Evolutionary conservation across 2,113 vertebrate genomes (phyloP).

Genomic region (Philantomba maxwellii): DNA sequence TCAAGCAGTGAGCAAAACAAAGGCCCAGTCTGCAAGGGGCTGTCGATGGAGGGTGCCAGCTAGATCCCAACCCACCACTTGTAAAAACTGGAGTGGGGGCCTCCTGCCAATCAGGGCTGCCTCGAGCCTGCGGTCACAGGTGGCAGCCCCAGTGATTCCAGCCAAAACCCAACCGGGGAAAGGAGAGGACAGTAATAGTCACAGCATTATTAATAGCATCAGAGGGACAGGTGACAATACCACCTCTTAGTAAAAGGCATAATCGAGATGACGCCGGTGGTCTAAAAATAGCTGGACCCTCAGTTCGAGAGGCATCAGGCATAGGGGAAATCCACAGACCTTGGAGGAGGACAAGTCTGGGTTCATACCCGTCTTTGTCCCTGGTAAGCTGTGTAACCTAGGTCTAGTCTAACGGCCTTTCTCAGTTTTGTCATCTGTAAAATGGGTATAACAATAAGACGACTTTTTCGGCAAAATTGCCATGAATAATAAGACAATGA

Average conservation of each 20-base stretch:
- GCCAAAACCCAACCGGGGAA: not conserved
- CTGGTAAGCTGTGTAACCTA: not conserved
- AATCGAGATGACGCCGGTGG: not conserved
- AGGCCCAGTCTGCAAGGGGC: not conserved
- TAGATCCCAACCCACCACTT: not conserved
- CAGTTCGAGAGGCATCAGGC: not conserved
- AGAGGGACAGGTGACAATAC: not conserved
- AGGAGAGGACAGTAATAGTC: not conserved
- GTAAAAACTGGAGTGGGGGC: not conserved
- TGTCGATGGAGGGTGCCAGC: accelerated
- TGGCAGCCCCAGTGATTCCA: not conserved
- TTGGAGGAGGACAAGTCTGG: not conserved
- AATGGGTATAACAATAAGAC: not conserved
- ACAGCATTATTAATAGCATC: not conserved
- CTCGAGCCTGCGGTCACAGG: not conserved
- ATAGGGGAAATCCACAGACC: not conserved
- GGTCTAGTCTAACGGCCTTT: not conserved
- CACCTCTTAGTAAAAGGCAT: constrained; percentile 50
- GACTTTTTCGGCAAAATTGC: not conserved
- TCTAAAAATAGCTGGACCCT: constrained; percentile 40
- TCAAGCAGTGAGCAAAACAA: not conserved
- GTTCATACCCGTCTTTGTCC: not conserved
- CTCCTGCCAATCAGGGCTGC: not conserved
- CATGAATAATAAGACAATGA: not conserved
- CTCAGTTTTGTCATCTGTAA: not conserved